These are phyloP conservation scores for Drosophila cardini DNA, from an alignment of 1,140 invertebrate species.

Conservation along the genomic window DNA sequence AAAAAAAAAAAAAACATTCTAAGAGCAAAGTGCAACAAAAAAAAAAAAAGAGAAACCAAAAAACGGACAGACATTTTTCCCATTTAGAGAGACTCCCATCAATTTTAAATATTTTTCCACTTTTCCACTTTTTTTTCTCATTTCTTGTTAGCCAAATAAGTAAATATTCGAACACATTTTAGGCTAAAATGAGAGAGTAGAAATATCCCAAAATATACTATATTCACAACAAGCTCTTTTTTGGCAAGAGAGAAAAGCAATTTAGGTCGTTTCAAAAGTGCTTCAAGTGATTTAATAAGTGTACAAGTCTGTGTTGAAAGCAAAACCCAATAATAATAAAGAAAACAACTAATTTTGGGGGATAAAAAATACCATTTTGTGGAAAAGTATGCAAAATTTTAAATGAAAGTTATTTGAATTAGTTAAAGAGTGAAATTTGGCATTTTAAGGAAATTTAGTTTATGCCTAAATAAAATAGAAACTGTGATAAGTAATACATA, in stretches of 20 bases:
- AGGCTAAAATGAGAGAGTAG: neutral
- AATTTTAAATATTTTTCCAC: slow-evolving; percentile 50
- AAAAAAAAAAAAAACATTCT: slow-evolving; percentile 25
- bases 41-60: slow-evolving; percentile 22
- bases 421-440: neutral
- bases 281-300: slow-evolving; percentile 32
- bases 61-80: slow-evolving; percentile 27
- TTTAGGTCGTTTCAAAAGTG: slow-evolving; percentile 7
- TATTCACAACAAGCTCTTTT: neutral
- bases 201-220: slow-evolving; percentile 7
- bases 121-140: slow-evolving; percentile 14
- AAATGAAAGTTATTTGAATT: neutral
- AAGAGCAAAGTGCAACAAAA: slow-evolving; percentile 40
- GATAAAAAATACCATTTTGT: neutral
- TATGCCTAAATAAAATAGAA: too few relatives aligned
- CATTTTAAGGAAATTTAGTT: too few relatives aligned
- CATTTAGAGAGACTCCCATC: slow-evolving; percentile 34
- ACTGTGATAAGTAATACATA: too few relatives aligned
- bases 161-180: slow-evolving; percentile 55
- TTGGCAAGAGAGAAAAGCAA: neutral
- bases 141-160: slow-evolving; percentile 30
- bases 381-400: neutral
- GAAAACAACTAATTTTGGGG: neutral
- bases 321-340: slow-evolving; percentile 7
- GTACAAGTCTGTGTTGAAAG: neutral